These are phyloP conservation scores for Leptopilina boulardi DNA, from an alignment of 1,140 invertebrate species.

Conservation along the genomic window DNA sequence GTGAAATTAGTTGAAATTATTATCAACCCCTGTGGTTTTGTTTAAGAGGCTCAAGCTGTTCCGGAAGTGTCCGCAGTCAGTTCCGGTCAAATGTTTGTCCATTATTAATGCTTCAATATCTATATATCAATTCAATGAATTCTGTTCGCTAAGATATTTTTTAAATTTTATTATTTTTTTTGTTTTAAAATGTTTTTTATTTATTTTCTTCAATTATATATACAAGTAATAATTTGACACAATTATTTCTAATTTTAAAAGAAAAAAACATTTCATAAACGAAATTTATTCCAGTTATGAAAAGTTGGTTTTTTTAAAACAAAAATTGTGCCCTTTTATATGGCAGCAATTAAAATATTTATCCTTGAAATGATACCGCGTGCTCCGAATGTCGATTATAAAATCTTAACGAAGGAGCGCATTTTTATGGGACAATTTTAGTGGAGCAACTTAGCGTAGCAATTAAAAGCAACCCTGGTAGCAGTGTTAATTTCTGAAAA, in stretches of 20 bases:
- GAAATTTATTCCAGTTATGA: background rate
- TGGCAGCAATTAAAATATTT: constrained; percentile 32
- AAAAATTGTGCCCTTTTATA: constrained; percentile 41
- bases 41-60: constrained; percentile 55
- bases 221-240: too few species aligned
- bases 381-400: constrained; percentile 34
- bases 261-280: background rate
- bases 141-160: constrained; percentile 11
- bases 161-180: too few species aligned
- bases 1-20: constrained; percentile 46
- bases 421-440: constrained; percentile 59
- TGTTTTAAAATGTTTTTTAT: too few species aligned
- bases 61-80: constrained; percentile 59
- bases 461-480: constrained; percentile 61
- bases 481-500: constrained; percentile 66
- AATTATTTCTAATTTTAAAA: too few species aligned
- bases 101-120: constrained; percentile 47
- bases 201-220: too few species aligned
- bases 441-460: constrained; percentile 52
- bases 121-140: constrained; percentile 39
- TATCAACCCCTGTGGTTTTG: constrained; percentile 36
- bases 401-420: constrained; percentile 44
- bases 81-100: constrained; percentile 64
- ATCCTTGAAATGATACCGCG: constrained; percentile 10
- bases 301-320: constrained; percentile 34